Evolutionary conservation across 2,113 vertebrate species (phyloP).

Genomic region (Rhinoderma darwinii): DNA sequence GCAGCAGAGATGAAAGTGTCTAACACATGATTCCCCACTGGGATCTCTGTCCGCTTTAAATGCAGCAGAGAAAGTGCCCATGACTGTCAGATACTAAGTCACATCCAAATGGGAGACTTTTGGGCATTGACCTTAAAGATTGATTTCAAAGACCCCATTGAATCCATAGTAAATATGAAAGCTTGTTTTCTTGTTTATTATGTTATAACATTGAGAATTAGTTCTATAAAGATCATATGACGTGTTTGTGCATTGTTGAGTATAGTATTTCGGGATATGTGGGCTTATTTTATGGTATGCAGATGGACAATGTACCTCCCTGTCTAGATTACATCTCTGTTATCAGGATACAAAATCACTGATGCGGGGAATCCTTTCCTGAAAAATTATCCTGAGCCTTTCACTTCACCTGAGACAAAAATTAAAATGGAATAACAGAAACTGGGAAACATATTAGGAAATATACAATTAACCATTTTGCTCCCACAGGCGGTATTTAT

Average conservation of each 20-base stretch:
- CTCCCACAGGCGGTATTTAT: not conserved
- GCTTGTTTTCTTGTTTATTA: not conserved
- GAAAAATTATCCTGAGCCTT: conserved; percentile 33
- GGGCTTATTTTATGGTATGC: conserved; percentile 24
- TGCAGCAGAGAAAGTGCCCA: no score
- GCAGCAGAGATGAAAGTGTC: no score
- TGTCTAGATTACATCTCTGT: not conserved
- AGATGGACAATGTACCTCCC: not conserved
- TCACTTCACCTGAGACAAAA: conserved; percentile 2
- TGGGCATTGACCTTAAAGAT: not conserved
- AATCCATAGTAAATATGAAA: not conserved
- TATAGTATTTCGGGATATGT: not conserved
- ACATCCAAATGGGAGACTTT: no score
- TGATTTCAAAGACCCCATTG: not conserved
- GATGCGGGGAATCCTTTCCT: conserved; percentile 21
- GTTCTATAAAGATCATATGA: not conserved
- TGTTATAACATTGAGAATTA: not conserved
- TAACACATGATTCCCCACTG: no score
- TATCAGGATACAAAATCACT: conserved; percentile 17
- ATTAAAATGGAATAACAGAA: not conserved
- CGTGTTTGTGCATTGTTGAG: not conserved
- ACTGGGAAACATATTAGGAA: not conserved
- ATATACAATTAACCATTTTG: not conserved
- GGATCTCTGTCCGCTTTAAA: no score
- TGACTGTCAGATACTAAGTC: no score